Evolutionary conservation across 2,888 invertebrate genomes (phyloP), one percentile per base, ranked within the genome.

Genomic region (Caradrina clavipalpis): DNA sequence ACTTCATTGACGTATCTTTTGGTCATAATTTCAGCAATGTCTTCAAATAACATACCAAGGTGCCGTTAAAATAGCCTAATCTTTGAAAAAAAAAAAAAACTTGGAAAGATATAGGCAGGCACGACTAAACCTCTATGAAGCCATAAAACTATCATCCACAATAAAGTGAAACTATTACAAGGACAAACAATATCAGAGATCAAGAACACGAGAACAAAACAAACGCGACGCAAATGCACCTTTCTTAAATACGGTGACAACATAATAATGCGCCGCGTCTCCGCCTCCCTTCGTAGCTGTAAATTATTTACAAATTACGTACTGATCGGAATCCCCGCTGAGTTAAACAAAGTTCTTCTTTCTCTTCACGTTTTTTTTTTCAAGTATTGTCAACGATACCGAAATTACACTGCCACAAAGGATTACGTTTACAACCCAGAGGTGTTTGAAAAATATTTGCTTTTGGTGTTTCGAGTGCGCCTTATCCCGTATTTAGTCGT

Each of bases 391-490:
- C 94, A 95, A 91, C 92, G 93, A 93, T 90, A 94, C 92, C 91
- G 77, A 94, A 94, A 94, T 95, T 93, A 92, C 91, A 84, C 86
- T 92, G 94, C 92, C 92, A 94, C 94, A 93, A 94, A 92, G 90
- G 92, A 91, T 93, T 92, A 90, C 92, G 91, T 90, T 87, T 90
- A 76, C 74, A 84, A 85, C 89, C 84, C 86, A 86, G 54, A 93
- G 92, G 93, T 95, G 95, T 95, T 95, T 96, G 95, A 94, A 94
- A 94, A 95, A 95, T 95, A 94, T 95, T 95, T 95, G 93, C 93
- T 93, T 83, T 84, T 83, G 63, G 60, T 73, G 82, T 90, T 89
- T 95, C 87, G 92, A 95, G 95, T 94, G 93, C 89, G 87, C 88
- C 88, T 93, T 93, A 92, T 92, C 81, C 85, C 67, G 88, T 87